phyloP scores from a whole-genome alignment of 2,113 vertebrate species.

The Polypterus bichir region DNA sequence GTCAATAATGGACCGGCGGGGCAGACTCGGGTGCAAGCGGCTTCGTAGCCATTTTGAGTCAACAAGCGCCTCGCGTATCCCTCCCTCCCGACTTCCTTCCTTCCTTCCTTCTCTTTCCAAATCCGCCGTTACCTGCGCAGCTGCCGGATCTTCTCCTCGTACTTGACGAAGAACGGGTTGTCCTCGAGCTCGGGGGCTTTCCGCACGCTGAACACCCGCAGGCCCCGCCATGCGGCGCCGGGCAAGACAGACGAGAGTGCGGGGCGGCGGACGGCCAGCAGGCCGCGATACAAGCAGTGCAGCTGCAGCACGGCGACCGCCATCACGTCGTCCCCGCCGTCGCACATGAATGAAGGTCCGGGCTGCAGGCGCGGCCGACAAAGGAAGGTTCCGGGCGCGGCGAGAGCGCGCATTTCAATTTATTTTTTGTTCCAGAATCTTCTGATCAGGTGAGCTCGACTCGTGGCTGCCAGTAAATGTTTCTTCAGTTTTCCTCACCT shows the following conservation, averaged over 20 bases:
- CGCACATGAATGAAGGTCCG: constrained; percentile 43
- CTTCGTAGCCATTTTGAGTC: too few species aligned
- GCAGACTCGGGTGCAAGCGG: too few species aligned
- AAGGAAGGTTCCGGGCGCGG: too few species aligned
- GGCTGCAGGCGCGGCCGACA: background rate
- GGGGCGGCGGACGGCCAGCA: constrained; percentile 57
- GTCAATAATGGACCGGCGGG: too few species aligned
- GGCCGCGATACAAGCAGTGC: constrained; percentile 56
- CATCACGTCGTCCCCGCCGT: constrained; percentile 42
- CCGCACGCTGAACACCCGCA: constrained; percentile 58
- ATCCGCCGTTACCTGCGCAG: constrained; percentile 61
- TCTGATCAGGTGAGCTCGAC: too few species aligned
- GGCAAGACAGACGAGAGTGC: constrained; percentile 51
- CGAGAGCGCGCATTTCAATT: too few species aligned
- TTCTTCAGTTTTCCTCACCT: too few species aligned
- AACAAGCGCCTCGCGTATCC: too few species aligned
- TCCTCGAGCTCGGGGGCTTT: constrained; percentile 53
- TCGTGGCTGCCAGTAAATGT: too few species aligned
- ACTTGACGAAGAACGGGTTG: constrained; percentile 74
- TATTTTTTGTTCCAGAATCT: too few species aligned
- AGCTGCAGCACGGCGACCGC: constrained; percentile 57
- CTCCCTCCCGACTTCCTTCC: too few species aligned
- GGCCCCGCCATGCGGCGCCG: constrained; percentile 52
- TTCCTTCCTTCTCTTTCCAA: too few species aligned
- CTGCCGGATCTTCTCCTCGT: constrained; percentile 74